Evolutionary conservation across 2,113 vertebrate genomes (phyloP).

Genomic region (Austrofundulus limnaeus): DNA sequence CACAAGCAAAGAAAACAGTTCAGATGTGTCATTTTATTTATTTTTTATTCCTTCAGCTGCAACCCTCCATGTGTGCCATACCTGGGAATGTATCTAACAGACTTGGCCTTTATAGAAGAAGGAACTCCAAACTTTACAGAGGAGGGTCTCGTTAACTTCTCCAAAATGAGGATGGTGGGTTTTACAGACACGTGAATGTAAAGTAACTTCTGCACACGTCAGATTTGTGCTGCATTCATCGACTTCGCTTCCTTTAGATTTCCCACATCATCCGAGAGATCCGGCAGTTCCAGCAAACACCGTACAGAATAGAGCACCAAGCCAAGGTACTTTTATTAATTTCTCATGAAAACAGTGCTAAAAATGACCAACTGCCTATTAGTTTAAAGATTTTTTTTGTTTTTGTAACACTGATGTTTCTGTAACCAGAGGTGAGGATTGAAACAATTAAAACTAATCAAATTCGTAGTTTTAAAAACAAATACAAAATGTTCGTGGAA

Average conservation of each 20-base stretch:
- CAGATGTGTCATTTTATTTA: not conserved
- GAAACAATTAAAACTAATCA: no score
- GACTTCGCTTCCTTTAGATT: conserved; percentile 79
- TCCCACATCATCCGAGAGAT: conserved; percentile 98
- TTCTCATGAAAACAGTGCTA: not conserved
- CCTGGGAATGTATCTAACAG: conserved; percentile 98
- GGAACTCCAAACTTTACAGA: conserved; percentile 98
- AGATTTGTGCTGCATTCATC: not conserved
- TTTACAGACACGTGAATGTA: not conserved
- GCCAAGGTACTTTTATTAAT: conserved; percentile 83
- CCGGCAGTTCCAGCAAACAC: conserved; percentile 97
- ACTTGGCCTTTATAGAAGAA: conserved; percentile 97
- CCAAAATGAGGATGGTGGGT: conserved; percentile 99
- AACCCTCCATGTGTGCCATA: conserved; percentile 97
- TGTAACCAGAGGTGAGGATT: no score
- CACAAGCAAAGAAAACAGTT: not conserved
- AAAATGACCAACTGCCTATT: no score
- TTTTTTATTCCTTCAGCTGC: conserved; percentile 78
- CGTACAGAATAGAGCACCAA: conserved; percentile 96
- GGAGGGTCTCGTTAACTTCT: conserved; percentile 98
- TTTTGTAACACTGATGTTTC: no score
- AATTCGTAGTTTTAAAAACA: no score
- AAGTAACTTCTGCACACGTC: not conserved
- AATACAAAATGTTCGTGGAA: no score
- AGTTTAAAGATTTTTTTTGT: no score